A percentile compares a stretch with the other conserved stretches of the same genome.
Conservation (phyloP, 2,797 vertebrate species). For the Cetoscarus ocellatus region DNA sequence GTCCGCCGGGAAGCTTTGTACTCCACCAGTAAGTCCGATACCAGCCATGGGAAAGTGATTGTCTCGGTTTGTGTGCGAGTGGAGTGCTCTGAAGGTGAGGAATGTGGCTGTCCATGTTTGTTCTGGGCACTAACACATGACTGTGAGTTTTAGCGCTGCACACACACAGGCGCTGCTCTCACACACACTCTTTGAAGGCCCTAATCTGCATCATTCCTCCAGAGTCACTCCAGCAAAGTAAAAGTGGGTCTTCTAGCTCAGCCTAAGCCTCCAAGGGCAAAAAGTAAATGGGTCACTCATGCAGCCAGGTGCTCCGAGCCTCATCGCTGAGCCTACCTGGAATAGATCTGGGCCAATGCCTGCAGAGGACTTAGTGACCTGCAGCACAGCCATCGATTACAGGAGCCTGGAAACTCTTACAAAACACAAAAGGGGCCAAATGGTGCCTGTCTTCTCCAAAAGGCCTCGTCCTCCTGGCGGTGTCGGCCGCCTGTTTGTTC, state of each 20-base stretch:
- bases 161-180: constrained; percentile 38
- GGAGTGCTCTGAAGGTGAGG: constrained; percentile 45
- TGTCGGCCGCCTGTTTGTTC: constrained; percentile 25
- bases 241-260: constrained; percentile 64
- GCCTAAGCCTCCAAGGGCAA: constrained; percentile 66
- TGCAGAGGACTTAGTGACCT: constrained; percentile 45
- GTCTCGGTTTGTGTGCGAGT: constrained; percentile 14
- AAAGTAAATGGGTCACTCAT: constrained; percentile 68
- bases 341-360: constrained; percentile 64
- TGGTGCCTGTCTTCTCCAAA: constrained; percentile 10
- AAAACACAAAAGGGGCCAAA: constrained; percentile 5
- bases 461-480: background rate
- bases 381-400: constrained; percentile 5
- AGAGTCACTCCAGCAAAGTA: constrained; percentile 44
- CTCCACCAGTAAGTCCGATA: too few relatives aligned
- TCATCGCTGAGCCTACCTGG: constrained; percentile 67
- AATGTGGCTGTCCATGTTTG: constrained; percentile 76
- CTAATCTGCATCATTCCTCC: constrained; percentile 49
- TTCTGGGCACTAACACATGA: constrained; percentile 61
- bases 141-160: constrained; percentile 75
- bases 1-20: background rate
- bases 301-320: constrained; percentile 53
- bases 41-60: constrained; percentile 13
- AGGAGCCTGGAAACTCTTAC: constrained; percentile 3
- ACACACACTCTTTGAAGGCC: constrained; percentile 20